phyloP scores from a whole-genome alignment of 2,113 vertebrate species.

The Aplodontia rufa region DNA sequence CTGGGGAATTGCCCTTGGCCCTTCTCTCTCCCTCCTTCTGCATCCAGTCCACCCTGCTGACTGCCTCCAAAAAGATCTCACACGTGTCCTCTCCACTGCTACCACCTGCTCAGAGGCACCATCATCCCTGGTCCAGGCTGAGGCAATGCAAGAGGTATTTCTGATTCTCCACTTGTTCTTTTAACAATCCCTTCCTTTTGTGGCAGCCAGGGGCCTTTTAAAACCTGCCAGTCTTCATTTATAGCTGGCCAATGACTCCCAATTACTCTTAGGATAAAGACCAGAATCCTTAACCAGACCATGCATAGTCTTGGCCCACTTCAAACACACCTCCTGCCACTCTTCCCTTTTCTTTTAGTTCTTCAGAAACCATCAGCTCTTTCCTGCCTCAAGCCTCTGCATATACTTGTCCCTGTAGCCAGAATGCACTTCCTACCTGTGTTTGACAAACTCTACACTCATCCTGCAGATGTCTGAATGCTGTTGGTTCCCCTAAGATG shows the following conservation, averaged over 20 bases:
- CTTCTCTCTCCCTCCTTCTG: background rate
- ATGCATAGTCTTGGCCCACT: background rate
- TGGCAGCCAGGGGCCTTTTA: background rate
- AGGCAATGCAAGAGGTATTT: background rate
- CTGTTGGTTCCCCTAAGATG: background rate
- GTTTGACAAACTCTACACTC: background rate
- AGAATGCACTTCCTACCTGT: background rate
- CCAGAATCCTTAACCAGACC: background rate
- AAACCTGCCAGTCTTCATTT: background rate
- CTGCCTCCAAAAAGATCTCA: background rate
- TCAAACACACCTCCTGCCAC: background rate
- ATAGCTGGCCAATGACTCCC: background rate
- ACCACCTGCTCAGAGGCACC: background rate
- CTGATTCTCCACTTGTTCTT: background rate
- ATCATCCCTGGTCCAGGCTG: background rate
- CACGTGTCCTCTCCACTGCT: background rate
- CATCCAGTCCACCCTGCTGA: background rate
- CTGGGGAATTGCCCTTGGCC: background rate
- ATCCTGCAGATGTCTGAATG: background rate
- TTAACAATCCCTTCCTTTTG: background rate
- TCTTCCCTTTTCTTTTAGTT: background rate
- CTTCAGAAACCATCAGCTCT: background rate
- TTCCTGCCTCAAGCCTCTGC: background rate
- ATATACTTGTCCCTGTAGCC: background rate
- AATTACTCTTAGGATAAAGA: background rate